Evolutionary conservation across 92 coral and sea anemone species (phyloP).

Genomic region (Actinostola sp.): DNA sequence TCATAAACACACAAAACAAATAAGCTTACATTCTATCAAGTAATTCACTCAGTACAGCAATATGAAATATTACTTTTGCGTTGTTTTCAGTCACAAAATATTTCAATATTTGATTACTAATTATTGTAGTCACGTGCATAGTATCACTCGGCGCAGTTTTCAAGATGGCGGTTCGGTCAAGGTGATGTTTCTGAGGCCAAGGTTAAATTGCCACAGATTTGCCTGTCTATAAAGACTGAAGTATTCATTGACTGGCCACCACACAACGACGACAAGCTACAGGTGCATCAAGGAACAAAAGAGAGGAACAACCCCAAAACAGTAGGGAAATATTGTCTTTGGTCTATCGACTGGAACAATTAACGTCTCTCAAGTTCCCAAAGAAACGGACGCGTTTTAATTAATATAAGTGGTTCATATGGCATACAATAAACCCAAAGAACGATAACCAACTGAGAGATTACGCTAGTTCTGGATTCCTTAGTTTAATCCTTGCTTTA

Average conservation of each 20-base stretch:
- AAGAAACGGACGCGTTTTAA: constrained; percentile 26
- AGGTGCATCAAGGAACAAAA: not conserved
- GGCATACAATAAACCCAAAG: not conserved
- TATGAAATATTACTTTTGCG: too few species aligned
- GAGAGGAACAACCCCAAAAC: not conserved
- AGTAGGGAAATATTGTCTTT: constrained; percentile 1
- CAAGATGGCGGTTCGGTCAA: not conserved
- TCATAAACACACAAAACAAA: too few species aligned
- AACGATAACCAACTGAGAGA: not conserved
- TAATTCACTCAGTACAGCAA: too few species aligned
- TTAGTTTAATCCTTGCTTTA: not conserved
- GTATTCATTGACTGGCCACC: not conserved
- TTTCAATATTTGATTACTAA: not conserved
- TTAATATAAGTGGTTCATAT: not conserved
- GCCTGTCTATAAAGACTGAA: not conserved
- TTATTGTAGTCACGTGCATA: not conserved
- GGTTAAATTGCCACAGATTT: not conserved
- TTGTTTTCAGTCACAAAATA: too few species aligned
- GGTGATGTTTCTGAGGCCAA: not conserved
- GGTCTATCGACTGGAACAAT: constrained; percentile 12
- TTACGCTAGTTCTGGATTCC: not conserved
- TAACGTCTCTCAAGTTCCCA: constrained; percentile 13
- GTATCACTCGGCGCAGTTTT: too few species aligned
- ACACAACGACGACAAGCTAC: not conserved
- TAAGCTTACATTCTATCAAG: too few species aligned